A percentile compares a stretch with the other conserved stretches of the same genome.
Evolutionary conservation across 2,797 vertebrate species (phyloP).

Genomic region (Esox lucius): DNA sequence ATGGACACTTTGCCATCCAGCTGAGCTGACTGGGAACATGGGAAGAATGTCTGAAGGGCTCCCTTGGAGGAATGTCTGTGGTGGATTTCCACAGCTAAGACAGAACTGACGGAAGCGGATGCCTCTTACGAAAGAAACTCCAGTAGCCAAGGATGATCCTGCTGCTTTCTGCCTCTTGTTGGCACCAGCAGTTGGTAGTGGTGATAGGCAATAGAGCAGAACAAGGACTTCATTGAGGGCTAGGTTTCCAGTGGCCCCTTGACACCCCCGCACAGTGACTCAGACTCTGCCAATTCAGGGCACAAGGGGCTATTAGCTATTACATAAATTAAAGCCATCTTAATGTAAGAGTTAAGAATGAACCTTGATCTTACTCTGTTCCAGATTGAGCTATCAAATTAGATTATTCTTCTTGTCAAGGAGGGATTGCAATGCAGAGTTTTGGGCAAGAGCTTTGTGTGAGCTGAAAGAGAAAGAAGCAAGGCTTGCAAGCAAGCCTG

Average conservation of each 20-base stretch:
- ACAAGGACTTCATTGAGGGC: not conserved
- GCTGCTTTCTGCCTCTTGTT: constrained; percentile 20
- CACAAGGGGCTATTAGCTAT: not conserved
- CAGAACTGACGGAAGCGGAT: constrained; percentile 5
- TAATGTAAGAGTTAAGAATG: not conserved
- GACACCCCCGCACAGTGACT: not conserved
- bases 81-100: constrained; percentile 14
- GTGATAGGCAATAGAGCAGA: not conserved
- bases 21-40: not conserved
- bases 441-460: too few relatives aligned
- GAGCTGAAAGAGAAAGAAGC: too few relatives aligned
- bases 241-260: not conserved
- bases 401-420: too few relatives aligned
- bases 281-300: not conserved
- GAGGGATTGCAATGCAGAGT: too few relatives aligned
- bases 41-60: not conserved
- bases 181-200: not conserved
- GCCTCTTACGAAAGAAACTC: not conserved
- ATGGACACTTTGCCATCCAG: constrained; percentile 6
- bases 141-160: constrained; percentile 19
- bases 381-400: too few relatives aligned
- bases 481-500: too few relatives aligned
- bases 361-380: too few relatives aligned
- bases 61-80: not conserved
- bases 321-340: not conserved